A percentile compares a stretch with the other conserved stretches of the same genome.
Evolutionary conservation across 2,113 vertebrate species (phyloP).

Genomic region (Calyptommatus sinebrachiatus): DNA sequence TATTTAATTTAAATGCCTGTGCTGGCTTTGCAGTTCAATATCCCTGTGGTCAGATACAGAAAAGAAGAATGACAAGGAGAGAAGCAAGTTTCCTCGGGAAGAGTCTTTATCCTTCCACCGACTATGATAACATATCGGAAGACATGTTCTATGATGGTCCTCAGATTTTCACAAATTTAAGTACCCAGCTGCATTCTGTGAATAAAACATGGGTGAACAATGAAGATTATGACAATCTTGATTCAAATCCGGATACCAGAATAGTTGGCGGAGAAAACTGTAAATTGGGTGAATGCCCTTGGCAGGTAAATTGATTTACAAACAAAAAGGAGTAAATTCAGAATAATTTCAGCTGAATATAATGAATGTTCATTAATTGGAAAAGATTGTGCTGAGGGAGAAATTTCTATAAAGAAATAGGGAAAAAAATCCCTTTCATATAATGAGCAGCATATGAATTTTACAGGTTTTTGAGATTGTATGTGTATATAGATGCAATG

Average conservation of each 20-base stretch:
- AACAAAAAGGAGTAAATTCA: too few relatives aligned
- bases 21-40: slow-evolving; percentile 58
- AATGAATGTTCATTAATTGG: too few relatives aligned
- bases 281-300: slow-evolving; percentile 84
- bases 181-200: fast-evolving
- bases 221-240: background rate
- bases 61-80: slow-evolving; percentile 42
- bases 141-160: background rate
- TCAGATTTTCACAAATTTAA: background rate
- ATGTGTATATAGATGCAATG: too few relatives aligned
- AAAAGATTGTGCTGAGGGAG: too few relatives aligned
- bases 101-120: fast-evolving
- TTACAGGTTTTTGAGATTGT: background rate
- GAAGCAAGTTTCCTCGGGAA: background rate
- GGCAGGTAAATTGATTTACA: slow-evolving; percentile 80
- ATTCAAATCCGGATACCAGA: background rate
- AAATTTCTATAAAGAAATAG: too few relatives aligned
- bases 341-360: too few relatives aligned
- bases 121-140: background rate
- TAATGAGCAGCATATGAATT: too few relatives aligned
- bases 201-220: fast-evolving
- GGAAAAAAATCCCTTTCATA: too few relatives aligned
- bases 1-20: background rate
- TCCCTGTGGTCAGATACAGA: slow-evolving; percentile 62
- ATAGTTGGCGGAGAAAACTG: slow-evolving; percentile 82